Conservation (phyloP, 2,113 vertebrate species). For the Urocitellus parryii region DNA sequence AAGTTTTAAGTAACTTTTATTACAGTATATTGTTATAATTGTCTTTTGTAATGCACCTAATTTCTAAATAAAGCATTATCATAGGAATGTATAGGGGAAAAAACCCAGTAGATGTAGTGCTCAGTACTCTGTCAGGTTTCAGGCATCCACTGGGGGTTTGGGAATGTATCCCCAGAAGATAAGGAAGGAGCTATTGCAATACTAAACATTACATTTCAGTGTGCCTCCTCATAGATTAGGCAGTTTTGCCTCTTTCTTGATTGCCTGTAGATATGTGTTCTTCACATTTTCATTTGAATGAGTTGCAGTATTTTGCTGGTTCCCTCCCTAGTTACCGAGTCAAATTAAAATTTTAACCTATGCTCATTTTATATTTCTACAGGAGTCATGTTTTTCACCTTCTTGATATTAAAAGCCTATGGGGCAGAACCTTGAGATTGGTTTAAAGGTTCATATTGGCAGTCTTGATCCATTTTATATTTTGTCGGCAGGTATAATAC, state of each 20-base stretch:
- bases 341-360: conserved; percentile 22
- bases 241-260: conserved; percentile 9
- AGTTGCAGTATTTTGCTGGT: not conserved
- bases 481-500: not conserved
- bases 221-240: not conserved
- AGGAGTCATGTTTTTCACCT: not conserved
- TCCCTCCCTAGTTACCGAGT: not conserved
- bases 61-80: not conserved
- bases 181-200: not conserved
- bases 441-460: not conserved
- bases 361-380: not conserved
- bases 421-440: not conserved
- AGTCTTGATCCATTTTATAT: not conserved
- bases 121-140: not conserved
- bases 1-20: not conserved
- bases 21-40: not conserved
- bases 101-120: no score
- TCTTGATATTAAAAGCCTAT: not conserved
- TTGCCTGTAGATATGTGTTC: not conserved
- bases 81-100: not conserved
- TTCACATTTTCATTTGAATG: not conserved
- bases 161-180: not conserved
- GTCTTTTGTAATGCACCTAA: not conserved
- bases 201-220: not conserved
- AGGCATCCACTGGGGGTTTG: not conserved